phyloP scores from a whole-genome alignment of 2,113 vertebrate genomes.

The Saguinus midas region DNA sequence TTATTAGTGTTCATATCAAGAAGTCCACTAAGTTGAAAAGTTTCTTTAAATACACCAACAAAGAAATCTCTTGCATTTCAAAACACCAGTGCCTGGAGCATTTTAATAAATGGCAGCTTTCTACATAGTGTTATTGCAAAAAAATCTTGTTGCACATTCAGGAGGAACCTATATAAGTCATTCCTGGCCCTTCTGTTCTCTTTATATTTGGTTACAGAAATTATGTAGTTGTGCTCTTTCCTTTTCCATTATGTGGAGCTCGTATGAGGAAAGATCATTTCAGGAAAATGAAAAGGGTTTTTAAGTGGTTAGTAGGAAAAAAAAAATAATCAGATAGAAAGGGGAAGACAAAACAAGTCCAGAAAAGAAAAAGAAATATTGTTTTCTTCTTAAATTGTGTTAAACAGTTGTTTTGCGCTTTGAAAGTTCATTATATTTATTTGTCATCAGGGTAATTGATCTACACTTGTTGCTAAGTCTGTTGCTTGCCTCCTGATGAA shows the following conservation, averaged over 20 bases:
- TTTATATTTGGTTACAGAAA: slow-evolving; percentile 46
- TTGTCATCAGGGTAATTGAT: slow-evolving; percentile 67
- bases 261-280: not conserved
- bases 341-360: not conserved
- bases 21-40: slow-evolving; percentile 34
- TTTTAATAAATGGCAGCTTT: not conserved
- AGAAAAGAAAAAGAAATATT: not conserved
- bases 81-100: not conserved
- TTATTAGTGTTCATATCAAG: slow-evolving; percentile 62
- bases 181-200: slow-evolving; percentile 30
- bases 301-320: not conserved
- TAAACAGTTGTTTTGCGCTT: slow-evolving; percentile 16
- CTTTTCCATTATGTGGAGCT: slow-evolving; percentile 14
- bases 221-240: not conserved
- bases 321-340: not conserved
- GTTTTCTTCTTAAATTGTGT: slow-evolving; percentile 32
- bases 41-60: not conserved
- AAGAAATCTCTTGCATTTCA: slow-evolving; percentile 32
- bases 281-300: not conserved
- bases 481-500: slow-evolving; percentile 65
- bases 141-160: slow-evolving; percentile 17
- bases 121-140: slow-evolving; percentile 25
- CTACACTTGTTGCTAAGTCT: slow-evolving; percentile 69
- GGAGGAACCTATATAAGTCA: not conserved
- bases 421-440: slow-evolving; percentile 70